Percentiles rank a stretch among this genome's conserved stretches.
These are phyloP conservation scores for Daubentonia madagascariensis DNA, from an alignment of 2,113 vertebrate species.

Conservation along the genomic window DNA sequence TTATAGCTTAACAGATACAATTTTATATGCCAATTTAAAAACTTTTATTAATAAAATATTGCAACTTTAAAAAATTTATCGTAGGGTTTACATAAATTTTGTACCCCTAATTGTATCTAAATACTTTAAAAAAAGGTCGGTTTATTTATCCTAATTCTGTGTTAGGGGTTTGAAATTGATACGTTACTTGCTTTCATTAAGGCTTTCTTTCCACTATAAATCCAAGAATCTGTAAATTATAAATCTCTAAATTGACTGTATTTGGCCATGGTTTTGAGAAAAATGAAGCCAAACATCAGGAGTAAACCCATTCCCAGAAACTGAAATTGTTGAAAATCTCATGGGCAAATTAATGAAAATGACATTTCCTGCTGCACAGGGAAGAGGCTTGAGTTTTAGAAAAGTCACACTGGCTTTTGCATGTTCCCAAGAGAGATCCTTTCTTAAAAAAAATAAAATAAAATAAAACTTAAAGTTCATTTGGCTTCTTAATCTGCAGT, in stretches of 20 bases:
- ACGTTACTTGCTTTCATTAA: neutral
- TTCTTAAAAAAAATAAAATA: neutral
- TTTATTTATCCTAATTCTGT: neutral
- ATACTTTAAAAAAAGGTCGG: neutral
- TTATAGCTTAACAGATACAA: neutral
- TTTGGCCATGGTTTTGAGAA: conserved; percentile 7
- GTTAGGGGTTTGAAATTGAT: neutral
- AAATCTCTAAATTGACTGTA: neutral
- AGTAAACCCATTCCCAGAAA: conserved; percentile 17
- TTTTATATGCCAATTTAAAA: neutral
- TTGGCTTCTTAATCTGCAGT: neutral
- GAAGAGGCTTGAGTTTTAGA: neutral
- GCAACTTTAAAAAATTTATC: neutral
- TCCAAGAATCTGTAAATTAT: neutral
- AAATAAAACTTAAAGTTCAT: neutral
- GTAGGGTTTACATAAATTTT: neutral
- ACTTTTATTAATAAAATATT: neutral
- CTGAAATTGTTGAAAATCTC: conserved; percentile 35
- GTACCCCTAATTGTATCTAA: neutral
- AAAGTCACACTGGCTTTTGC: conserved; percentile 4
- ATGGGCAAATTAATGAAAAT: neutral
- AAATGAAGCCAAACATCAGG: neutral
- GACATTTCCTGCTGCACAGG: neutral
- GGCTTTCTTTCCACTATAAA: neutral
- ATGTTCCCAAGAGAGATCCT: neutral